Evolutionary conservation across 2,888 invertebrate genomes (phyloP), one percentile per base, ranked within the genome.

Genomic region (Leptinotarsa rubiginosa): DNA sequence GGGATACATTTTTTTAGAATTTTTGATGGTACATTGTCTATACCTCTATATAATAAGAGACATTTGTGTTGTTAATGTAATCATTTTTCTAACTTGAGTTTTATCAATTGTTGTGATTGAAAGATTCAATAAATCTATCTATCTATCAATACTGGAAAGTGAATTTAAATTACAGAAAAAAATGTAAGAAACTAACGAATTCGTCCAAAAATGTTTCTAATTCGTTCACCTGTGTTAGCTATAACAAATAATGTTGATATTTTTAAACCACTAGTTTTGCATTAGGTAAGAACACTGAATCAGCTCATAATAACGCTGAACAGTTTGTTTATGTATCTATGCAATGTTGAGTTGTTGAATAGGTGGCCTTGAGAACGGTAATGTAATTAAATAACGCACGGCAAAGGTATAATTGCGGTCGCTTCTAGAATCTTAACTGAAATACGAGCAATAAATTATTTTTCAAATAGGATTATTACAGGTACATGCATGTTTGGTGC

Each of bases 301-400:
- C 15, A n/a, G 15, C 15, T 41, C 22, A 4, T 62, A 31, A 16
- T 12, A 25, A 16, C 25, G 62, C 62, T 31, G 31, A 31, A 62
- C 62, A 25, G 5, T 12, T n/a, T 62, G 41, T 25, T 62, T 31
- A n/a, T 62, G 18, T 31, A 41, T 12, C 41, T 41, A 62, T 62
- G 25, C 41, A 16, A 62, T 62, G 16, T 31, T 31, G 41, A 62
- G 62, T 62, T 31, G 18, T 41, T 62, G 41, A 62, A 62, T 62
- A 62, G 62, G 13, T 10, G 62, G 10, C 62, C 62, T 62, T 41
- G 62, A 62, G 31, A 62, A 62, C 31, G 62, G 25, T 10, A 62
- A 62, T 62, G 41, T 10, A 62, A 41, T 62, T 62, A 31, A 62
- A 62, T 41, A 62, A 62, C 62, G 62, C 62, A 62, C 62, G 41